Evolutionary conservation across 2,797 vertebrate species (phyloP).

Genomic region (Crax fasciolata): DNA sequence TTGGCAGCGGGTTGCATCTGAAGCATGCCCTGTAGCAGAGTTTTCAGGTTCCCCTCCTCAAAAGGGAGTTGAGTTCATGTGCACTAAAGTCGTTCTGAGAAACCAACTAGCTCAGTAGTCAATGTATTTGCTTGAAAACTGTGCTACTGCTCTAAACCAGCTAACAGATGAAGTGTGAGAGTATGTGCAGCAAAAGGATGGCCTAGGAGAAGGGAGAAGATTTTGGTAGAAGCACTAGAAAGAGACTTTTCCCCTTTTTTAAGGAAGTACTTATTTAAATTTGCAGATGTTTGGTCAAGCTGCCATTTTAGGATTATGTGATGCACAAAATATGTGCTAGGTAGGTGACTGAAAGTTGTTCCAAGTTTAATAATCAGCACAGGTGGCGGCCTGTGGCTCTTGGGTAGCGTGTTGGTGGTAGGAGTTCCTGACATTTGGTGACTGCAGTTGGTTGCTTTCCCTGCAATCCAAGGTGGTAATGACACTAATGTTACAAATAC

Average conservation of each 20-base stretch:
- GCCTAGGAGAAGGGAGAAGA: not conserved
- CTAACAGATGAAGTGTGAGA: not conserved
- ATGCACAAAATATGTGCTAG: not conserved
- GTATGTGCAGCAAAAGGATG: not conserved
- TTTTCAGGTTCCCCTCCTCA: not conserved
- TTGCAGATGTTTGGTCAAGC: not conserved
- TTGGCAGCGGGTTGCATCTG: not conserved
- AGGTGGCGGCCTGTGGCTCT: not conserved
- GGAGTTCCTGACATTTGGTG: not conserved
- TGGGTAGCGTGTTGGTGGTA: not conserved
- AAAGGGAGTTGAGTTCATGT: not conserved
- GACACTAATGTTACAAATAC: not conserved
- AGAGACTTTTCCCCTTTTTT: not conserved
- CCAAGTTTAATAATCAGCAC: not conserved
- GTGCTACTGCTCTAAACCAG: not conserved
- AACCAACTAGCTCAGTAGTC: not conserved
- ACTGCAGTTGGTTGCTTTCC: not conserved
- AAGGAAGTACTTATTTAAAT: not conserved
- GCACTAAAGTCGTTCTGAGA: not conserved
- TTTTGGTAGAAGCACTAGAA: not conserved
- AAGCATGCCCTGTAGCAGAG: not conserved
- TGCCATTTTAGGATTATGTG: not conserved
- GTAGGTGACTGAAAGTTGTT: not conserved
- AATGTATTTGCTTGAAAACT: not conserved
- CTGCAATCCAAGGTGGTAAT: not conserved